Base-by-base conservation (phyloP, 2,113 vertebrate species). In the Circaetus cinerascens region DNA sequence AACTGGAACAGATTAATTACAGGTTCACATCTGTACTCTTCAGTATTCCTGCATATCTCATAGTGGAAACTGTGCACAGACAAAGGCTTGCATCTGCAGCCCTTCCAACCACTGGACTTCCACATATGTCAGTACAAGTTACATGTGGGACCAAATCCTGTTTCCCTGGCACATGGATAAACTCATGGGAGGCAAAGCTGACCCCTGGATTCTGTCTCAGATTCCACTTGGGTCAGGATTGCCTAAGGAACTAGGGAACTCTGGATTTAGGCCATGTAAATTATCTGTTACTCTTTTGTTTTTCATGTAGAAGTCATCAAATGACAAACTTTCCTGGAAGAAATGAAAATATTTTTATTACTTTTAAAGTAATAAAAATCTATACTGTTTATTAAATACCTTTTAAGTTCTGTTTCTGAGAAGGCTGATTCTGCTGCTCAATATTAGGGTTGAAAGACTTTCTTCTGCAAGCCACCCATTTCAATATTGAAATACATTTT, bases 201-300 rank as follows among this genome's bases (percentile, higher is more conserved):
- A 3, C 51, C 64, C 51, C 43, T 85, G 51, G 57, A 68, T 59
- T 77, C 38, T 59, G 13, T 56, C 45, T 82, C 55, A 50, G 69
- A 36, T 84, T 86, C 46, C 29, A 18, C 21, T 67, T 66, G 36
- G 32, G 40, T 56, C 57, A 85, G 45, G 41, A 69, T 46, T 92
- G 55, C 41, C 63, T 48, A 50, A 90, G 43, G 23, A 8, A 50
- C 29, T 18, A 67, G 45, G 60, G 74, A 95, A 83, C 83, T 55
- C 34, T 73, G 71, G 67, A 66, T 86, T 95, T 86, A 75, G 43
- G 38, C 71, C 50, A 13, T 10, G 9, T 45, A 66, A 74, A 45
- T 72, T 72, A 64, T 62, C 85, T 90, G 88, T 93, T 95, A 95
- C 96, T 90, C 48, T 82, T 46, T 36, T 48, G 22, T 63, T 91